A percentile compares a stretch with the other conserved stretches of the same genome.
These are phyloP conservation scores for Phasianus colchicus DNA, from an alignment of 2,113 vertebrate species.

Conservation along the genomic window DNA sequence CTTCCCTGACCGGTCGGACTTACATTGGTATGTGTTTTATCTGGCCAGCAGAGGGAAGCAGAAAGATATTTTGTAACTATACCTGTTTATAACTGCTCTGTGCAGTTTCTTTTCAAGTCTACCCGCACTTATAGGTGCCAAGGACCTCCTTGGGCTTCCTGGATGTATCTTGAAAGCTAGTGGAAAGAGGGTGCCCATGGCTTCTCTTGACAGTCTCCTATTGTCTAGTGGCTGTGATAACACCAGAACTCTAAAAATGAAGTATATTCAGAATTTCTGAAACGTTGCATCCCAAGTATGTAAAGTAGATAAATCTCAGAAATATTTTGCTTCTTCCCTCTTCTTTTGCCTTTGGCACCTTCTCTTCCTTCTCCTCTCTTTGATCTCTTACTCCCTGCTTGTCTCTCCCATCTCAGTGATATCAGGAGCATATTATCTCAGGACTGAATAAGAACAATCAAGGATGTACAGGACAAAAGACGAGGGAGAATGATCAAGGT, in stretches of 20 bases:
- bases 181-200: neutral
- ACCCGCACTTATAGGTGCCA: neutral
- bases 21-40: rapidly evolving
- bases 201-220: neutral
- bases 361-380: constrained; percentile 57
- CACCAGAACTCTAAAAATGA: neutral
- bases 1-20: rapidly evolving
- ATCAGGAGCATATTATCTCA: constrained; percentile 46
- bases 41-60: constrained; percentile 65
- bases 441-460: constrained; percentile 41
- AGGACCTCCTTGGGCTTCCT: constrained; percentile 16
- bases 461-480: constrained; percentile 41
- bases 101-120: neutral
- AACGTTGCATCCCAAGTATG: neutral
- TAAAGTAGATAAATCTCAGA: constrained; percentile 44
- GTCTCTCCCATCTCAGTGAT: constrained; percentile 54
- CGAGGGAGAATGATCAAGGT: constrained; percentile 57
- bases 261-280: neutral
- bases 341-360: constrained; percentile 63
- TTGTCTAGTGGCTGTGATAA: neutral
- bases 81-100: neutral
- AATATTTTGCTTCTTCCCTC: constrained; percentile 31
- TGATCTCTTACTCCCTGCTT: constrained; percentile 56
- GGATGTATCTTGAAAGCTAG: neutral
- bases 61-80: neutral